phyloP scores from a whole-genome alignment of 2,113 vertebrate genomes.

The Nematolebias whitei region DNA sequence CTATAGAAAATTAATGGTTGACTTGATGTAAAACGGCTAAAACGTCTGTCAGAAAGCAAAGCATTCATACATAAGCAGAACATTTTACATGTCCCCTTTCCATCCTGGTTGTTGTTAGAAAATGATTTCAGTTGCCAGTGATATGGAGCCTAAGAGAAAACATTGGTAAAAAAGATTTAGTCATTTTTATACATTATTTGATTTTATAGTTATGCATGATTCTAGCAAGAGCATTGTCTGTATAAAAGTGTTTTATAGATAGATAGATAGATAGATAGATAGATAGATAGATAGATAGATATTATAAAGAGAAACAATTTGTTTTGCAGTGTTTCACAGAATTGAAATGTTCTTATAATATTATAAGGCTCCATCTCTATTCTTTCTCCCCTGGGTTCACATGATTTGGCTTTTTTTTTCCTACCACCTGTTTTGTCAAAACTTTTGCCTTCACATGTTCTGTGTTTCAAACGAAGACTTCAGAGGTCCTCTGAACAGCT shows the following conservation, averaged over 20 bases:
- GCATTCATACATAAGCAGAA: background rate
- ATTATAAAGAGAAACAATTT: background rate
- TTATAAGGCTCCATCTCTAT: too few species aligned
- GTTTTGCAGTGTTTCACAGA: background rate
- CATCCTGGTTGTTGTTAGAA: background rate
- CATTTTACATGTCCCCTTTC: too few species aligned
- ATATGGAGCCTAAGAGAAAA: too few species aligned
- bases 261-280: too few species aligned
- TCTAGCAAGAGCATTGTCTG: too few species aligned
- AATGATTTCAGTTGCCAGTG: background rate
- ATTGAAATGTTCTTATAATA: too few species aligned
- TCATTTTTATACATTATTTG: too few species aligned
- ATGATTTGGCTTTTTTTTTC: constrained; percentile 13
- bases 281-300: too few species aligned
- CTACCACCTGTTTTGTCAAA: constrained; percentile 61
- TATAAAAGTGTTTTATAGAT: too few species aligned
- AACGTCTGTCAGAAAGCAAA: background rate
- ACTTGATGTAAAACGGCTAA: constrained; percentile 19
- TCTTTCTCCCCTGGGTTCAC: constrained; percentile 29
- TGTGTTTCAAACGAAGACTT: constrained; percentile 59
- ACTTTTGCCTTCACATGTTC: constrained; percentile 31
- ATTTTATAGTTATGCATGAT: too few species aligned
- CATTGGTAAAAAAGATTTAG: too few species aligned
- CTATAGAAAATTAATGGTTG: background rate
- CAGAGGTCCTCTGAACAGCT: constrained; percentile 64